These are phyloP conservation scores for Folsomia candida DNA, from an alignment of 2,888 invertebrate genomes.

Conservation along the genomic window DNA sequence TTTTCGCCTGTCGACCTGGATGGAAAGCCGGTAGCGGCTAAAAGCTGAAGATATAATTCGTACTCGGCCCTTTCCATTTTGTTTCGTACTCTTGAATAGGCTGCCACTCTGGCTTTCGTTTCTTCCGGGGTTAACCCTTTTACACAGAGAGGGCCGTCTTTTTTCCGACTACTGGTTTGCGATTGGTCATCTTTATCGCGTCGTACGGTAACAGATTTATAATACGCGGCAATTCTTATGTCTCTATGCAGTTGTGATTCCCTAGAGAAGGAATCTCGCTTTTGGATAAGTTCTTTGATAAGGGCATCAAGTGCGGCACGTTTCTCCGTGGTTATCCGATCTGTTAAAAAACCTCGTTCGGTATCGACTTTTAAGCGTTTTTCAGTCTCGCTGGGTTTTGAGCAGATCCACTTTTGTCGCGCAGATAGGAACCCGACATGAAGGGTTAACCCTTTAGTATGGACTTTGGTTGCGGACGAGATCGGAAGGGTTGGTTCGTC, in stretches of 20 bases:
- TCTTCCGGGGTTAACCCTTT: no score
- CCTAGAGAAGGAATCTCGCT: neutral
- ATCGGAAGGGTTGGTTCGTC: no score
- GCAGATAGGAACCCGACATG: neutral
- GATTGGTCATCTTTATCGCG: no score
- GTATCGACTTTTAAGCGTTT: neutral
- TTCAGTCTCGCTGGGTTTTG: neutral
- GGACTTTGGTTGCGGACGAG: no score
- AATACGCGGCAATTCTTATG: neutral
- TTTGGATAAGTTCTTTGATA: neutral
- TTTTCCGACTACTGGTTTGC: no score
- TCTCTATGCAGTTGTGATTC: neutral
- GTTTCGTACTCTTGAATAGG: neutral
- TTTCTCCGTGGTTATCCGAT: neutral
- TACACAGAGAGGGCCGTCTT: no score
- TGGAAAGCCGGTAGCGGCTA: neutral
- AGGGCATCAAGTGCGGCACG: neutral
- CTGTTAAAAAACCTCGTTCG: neutral
- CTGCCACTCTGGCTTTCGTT: neutral
- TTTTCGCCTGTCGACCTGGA: no score
- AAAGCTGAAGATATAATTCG: neutral
- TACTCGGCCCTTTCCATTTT: neutral
- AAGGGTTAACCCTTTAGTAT: no score
- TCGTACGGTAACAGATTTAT: neutral
- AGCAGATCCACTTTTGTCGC: neutral